These are phyloP conservation scores for Agrilus mali DNA, from an alignment of 2,888 invertebrate genomes.

Conservation along the genomic window DNA sequence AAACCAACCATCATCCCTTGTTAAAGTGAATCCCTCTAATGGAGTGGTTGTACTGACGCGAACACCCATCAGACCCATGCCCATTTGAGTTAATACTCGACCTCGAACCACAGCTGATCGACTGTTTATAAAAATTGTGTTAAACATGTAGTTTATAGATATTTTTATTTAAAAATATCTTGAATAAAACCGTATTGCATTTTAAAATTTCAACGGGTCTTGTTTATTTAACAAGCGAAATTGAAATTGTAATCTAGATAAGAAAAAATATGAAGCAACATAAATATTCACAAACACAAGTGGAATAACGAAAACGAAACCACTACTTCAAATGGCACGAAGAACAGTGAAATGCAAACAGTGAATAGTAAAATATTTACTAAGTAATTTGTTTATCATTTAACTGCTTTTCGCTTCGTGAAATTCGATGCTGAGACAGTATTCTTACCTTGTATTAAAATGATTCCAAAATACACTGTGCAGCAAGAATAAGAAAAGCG, in stretches of 20 bases:
- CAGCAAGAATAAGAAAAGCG: slow-evolving; percentile 46
- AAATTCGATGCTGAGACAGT: slow-evolving; percentile 5
- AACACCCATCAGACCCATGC: slow-evolving; percentile 89
- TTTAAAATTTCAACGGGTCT: background rate
- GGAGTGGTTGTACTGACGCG: slow-evolving; percentile 88
- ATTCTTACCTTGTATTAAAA: slow-evolving; percentile 96
- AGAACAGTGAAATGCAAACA: background rate
- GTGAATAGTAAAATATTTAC: slow-evolving; percentile 1
- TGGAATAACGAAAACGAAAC: slow-evolving; percentile 25
- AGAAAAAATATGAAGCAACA: slow-evolving; percentile 25
- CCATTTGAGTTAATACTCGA: slow-evolving; percentile 80
- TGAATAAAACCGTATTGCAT: background rate
- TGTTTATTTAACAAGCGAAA: background rate
- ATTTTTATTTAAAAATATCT: background rate
- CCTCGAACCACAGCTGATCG: slow-evolving; percentile 96
- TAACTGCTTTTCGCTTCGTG: slow-evolving; percentile 5
- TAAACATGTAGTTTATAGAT: background rate
- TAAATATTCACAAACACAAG: slow-evolving; percentile 32
- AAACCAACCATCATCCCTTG: slow-evolving; percentile 90
- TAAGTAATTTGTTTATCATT: slow-evolving; percentile 6
- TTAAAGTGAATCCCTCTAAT: slow-evolving; percentile 91
- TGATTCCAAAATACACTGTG: slow-evolving; percentile 98
- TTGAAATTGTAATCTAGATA: slow-evolving; percentile 1
- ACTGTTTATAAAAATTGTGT: slow-evolving; percentile 40
- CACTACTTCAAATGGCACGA: slow-evolving; percentile 15